Conservation (phyloP, 2,113 vertebrate genomes). For the Desmodus rotundus region DNA sequence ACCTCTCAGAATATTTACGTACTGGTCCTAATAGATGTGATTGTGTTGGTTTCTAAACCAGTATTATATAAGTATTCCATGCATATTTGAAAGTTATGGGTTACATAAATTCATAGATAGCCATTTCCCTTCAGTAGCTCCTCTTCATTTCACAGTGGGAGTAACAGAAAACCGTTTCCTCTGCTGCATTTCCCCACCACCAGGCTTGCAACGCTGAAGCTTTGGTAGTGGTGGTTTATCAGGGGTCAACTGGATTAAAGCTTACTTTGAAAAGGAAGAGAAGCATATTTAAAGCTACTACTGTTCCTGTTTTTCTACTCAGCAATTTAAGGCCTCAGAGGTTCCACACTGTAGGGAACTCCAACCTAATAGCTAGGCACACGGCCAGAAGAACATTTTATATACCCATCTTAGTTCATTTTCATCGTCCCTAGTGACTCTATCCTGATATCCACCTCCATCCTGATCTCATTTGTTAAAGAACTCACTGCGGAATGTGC, state of each 20-base stretch:
- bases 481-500: background rate
- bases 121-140: background rate
- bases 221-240: background rate
- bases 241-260: slow-evolving; percentile 36
- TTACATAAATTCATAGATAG: background rate
- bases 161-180: background rate
- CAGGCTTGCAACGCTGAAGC: background rate
- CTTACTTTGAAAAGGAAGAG: background rate
- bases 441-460: background rate
- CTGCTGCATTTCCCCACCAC: background rate
- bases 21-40: background rate
- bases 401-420: background rate
- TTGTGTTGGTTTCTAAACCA: slow-evolving; percentile 11
- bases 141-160: background rate
- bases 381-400: slow-evolving; percentile 15
- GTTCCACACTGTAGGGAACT: background rate
- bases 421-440: background rate
- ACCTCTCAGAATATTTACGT: background rate
- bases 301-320: background rate
- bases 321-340: background rate
- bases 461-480: slow-evolving; percentile 25
- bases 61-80: background rate
- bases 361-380: background rate
- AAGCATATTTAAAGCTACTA: background rate
- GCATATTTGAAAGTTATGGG: background rate